Base-by-base conservation (phyloP, 2,797 vertebrate species). In the Catostomus latipinnis region DNA sequence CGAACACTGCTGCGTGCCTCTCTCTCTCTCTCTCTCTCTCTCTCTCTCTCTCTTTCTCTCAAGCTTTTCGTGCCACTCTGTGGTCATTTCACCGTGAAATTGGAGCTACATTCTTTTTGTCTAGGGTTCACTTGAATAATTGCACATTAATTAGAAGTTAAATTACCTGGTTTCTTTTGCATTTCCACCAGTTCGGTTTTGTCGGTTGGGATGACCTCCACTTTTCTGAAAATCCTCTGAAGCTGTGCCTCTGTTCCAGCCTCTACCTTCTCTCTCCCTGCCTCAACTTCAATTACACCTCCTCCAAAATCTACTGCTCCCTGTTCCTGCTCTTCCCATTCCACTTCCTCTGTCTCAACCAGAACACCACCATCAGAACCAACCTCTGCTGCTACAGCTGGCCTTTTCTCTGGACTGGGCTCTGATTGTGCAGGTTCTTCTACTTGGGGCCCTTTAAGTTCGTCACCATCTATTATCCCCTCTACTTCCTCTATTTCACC, bases 181-280 rank as follows among this genome's bases (percentile, higher is more conserved):
- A 74, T 65, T 81, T 80, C 60, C 48, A 11, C 63, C 34, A 8
- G 70, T 67, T 74, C 82, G 74, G 46, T 86, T n/a, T 80, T 76
- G 34, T 79, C 45, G 8, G 57, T 69, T 81, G 85, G 83, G 81
- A 66, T n/a, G n/a, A 77, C 78, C 74, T 82, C 78, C 43, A 84
- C 69, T 5, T 69, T 82, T 68, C 86, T 80, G 73, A 22, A 67
- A 56, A 71, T 56, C 80, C 50, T 82, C 73, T 1, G 52, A 45
- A 52, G 48, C 4, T 61, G 4, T 0, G 82, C 81, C 48, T 81
- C 74, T 13, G 45, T 73, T 74, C 7, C 84, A 14, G 79, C 87
- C 60, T 85, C 83, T 70, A 81, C 13, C 4, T 86, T 22, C 72
- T 58, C 75, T 43, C 49, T 74, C 4, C 14, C 54, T 46, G 68